Conservation (phyloP, 1,140 invertebrate species). For the Phortica variegata region DNA sequence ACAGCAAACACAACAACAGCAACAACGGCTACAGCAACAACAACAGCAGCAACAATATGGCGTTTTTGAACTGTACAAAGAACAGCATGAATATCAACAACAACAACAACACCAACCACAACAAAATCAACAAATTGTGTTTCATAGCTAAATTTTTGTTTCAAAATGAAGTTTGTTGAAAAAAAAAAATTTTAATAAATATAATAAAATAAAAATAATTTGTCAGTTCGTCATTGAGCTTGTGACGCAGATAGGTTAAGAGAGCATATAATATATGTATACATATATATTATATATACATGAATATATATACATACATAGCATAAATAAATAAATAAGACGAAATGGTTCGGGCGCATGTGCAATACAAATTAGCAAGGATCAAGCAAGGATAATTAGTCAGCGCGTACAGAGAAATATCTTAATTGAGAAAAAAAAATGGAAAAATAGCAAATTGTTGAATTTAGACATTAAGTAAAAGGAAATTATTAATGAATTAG, state of each 20-base stretch:
- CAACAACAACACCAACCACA: constrained; percentile 27
- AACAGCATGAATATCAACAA: constrained; percentile 17
- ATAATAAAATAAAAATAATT: background rate
- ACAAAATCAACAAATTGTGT: constrained; percentile 8
- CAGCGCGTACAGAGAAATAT: no score
- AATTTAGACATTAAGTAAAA: constrained; percentile 16
- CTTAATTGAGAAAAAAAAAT: background rate
- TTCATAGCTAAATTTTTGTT: constrained; percentile 27
- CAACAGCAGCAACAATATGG: constrained; percentile 35
- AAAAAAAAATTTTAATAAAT: constrained; percentile 1
- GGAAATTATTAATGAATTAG: constrained; percentile 26
- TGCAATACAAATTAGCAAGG: background rate
- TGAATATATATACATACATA: constrained; percentile 8
- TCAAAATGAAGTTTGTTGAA: constrained; percentile 13
- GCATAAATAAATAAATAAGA: constrained; percentile 6
- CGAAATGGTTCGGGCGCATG: background rate
- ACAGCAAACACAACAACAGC: constrained; percentile 10
- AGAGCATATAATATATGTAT: constrained; percentile 3
- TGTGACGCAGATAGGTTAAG: background rate
- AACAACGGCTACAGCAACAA: constrained; percentile 20
- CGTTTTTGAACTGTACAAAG: constrained; percentile 40
- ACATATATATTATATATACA: constrained; percentile 8
- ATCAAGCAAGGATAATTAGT: no score
- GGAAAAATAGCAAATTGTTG: constrained; percentile 7
- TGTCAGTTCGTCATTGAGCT: background rate